Conservation (phyloP, 2,797 vertebrate species). For the Enteromius mattozi region DNA sequence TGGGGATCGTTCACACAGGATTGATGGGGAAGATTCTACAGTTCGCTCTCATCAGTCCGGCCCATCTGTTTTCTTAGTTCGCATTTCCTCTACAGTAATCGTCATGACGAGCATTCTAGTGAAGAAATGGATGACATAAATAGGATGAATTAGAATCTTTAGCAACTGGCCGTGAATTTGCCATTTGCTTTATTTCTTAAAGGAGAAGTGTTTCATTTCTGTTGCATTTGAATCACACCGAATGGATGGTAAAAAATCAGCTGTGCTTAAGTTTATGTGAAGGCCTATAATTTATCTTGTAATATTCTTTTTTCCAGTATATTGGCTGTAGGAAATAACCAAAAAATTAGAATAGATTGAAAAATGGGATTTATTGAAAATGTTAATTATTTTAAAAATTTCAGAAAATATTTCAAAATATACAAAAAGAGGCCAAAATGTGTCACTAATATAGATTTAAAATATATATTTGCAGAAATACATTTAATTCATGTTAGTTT, state of each 20-base stretch:
- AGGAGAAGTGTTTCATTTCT: neutral
- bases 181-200: slow-evolving; percentile 6
- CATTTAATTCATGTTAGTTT: too few species aligned
- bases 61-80: slow-evolving; percentile 56
- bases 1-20: slow-evolving; percentile 43
- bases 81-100: slow-evolving; percentile 31
- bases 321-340: neutral
- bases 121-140: neutral
- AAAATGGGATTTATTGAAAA: neutral
- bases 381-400: neutral
- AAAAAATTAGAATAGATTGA: neutral
- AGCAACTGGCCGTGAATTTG: neutral
- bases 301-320: neutral
- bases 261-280: neutral
- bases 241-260: neutral
- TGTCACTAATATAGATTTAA: neutral
- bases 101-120: neutral
- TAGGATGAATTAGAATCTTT: neutral
- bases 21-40: slow-evolving; percentile 40
- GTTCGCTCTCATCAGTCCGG: slow-evolving; percentile 49
- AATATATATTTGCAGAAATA: neutral
- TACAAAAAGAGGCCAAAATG: neutral
- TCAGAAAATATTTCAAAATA: neutral
- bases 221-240: neutral
- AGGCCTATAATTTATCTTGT: neutral